Evolutionary conservation across 2,113 vertebrate genomes (phyloP).

Genomic region (Ophthalmolycus amberensis): DNA sequence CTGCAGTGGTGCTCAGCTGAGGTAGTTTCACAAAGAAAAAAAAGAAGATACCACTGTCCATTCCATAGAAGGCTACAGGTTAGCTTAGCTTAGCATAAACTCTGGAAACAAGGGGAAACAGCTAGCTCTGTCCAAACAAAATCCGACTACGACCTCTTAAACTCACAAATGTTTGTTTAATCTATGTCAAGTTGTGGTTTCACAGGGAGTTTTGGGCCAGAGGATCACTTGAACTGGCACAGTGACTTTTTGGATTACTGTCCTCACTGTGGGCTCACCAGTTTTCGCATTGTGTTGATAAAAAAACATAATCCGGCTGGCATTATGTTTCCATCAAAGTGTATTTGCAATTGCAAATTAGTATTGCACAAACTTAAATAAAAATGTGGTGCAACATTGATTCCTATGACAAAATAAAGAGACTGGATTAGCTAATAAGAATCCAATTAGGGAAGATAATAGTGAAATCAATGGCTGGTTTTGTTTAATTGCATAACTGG

Average conservation of each 20-base stretch:
- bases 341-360: not conserved
- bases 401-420: not conserved
- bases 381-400: not conserved
- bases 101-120: not conserved
- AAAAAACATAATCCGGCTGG: not conserved
- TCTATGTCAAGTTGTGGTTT: not conserved
- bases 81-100: not conserved
- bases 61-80: not conserved
- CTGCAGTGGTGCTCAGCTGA: not conserved
- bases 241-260: not conserved
- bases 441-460: conserved; percentile 16
- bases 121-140: not conserved
- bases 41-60: not conserved
- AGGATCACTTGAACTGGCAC: not conserved
- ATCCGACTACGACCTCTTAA: not conserved
- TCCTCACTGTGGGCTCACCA: not conserved
- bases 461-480: conserved; percentile 41
- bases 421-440: conserved; percentile 1
- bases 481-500: conserved; percentile 60
- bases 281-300: not conserved
- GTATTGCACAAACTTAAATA: conserved; percentile 9
- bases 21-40: not conserved
- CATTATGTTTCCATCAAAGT: not conserved
- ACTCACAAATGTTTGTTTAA: not conserved
- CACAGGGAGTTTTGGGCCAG: not conserved